A percentile compares a stretch with the other conserved stretches of the same genome.
phyloP scores from a whole-genome alignment of 2,797 vertebrate genomes.

The Falco columbarius region DNA sequence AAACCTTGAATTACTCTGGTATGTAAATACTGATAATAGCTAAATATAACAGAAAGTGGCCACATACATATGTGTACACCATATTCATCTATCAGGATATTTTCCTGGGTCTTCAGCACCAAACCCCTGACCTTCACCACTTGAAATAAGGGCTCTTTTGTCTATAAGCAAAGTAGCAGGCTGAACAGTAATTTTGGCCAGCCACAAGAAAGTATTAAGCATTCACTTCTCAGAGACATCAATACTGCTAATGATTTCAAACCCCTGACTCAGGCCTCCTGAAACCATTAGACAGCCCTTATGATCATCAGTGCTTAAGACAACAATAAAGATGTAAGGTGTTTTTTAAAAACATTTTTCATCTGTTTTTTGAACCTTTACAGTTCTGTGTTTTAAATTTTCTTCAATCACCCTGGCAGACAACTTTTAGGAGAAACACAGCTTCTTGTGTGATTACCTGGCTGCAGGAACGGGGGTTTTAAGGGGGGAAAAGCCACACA shows the following conservation, averaged over 20 bases:
- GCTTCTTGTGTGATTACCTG: neutral
- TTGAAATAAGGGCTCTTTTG: slow-evolving; percentile 30
- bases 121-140: neutral
- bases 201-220: slow-evolving; percentile 5
- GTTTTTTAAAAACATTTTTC: neutral
- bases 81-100: neutral
- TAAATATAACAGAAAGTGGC: neutral
- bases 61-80: neutral
- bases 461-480: neutral
- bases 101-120: slow-evolving; percentile 10
- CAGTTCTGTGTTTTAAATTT: neutral
- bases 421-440: neutral
- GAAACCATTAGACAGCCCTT: slow-evolving; percentile 40
- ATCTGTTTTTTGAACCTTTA: slow-evolving; percentile 24
- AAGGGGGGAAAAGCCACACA: neutral
- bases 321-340: neutral
- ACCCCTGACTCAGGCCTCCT: neutral
- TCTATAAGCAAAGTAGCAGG: neutral
- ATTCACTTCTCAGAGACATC: slow-evolving; percentile 10
- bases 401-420: neutral
- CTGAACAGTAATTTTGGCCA: slow-evolving; percentile 15
- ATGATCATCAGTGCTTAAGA: neutral
- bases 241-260: slow-evolving; percentile 63
- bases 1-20: slow-evolving; percentile 9
- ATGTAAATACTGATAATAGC: slow-evolving; percentile 28